Base-by-base conservation (phyloP, 1,140 invertebrate genomes). In the Sycophaga agraensis region DNA sequence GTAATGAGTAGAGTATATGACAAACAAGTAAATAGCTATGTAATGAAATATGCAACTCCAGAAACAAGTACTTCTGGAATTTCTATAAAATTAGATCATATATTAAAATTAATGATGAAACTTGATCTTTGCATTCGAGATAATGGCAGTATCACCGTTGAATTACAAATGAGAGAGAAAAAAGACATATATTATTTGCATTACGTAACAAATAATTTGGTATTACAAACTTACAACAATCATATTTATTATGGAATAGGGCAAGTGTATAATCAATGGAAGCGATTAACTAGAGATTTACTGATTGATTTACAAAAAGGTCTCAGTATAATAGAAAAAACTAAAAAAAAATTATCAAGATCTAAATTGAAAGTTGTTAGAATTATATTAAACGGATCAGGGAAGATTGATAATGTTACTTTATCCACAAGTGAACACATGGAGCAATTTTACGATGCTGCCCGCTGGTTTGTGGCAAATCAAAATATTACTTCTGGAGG, bases 291-390 rank as follows among this genome's bases (percentile, higher is more conserved):
- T 0, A 84, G 97, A 53, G 94, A 98, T 73, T 78, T 98, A 19
- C 85, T 92, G 51, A 88, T 96, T 46, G 97, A 99, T 79, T 83
- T 98, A 61, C 90, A 95, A 73, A 98, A 98, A 82, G 94, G 85
- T 63, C 88, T 87, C 70, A 86, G 78, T 64, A 80, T 84, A 55
- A 82, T 83, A 62, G 83, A 86, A 65, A 87, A 85, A 69, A 85
- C 84, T 55, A 87, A 87, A 66, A 85, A 85, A 48, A 91, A 91
- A 78, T 81, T 91, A 4, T 85, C 88, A 0, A 84, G 87, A 65
- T 88, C 86, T n/a, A 92, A 93, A 72, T 84, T 92, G 67, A 91
- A 90, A 81, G 85, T 89, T 58, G 73, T 84, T 34, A 82, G 82
- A 62, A 84, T 92, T 56, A 84, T 85, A 24, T 77, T 95, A 17